Conservation (phyloP, 2,113 vertebrate genomes). For the Ptychochromis oligacanthus region DNA sequence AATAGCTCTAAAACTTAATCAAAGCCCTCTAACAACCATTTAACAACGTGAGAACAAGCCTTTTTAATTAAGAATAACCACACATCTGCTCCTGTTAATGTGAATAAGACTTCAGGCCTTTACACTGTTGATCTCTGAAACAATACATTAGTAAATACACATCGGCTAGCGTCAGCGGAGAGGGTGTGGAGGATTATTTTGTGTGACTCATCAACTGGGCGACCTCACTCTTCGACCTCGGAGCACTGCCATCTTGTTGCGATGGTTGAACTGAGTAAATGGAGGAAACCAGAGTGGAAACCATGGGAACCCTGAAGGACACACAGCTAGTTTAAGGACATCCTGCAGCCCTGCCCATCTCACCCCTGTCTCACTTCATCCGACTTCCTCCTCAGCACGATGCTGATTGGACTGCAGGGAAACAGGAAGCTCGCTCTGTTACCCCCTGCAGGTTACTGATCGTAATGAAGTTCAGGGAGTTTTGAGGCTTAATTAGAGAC, state of each 20-base stretch:
- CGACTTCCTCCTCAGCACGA: slow-evolving; percentile 67
- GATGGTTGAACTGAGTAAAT: slow-evolving; percentile 41
- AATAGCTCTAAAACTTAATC: not conserved
- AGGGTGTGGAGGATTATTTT: slow-evolving; percentile 1
- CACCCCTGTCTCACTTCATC: slow-evolving; percentile 38
- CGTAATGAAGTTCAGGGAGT: not conserved
- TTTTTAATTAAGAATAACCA: not conserved
- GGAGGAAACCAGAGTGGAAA: slow-evolving; percentile 67
- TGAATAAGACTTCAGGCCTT: not conserved
- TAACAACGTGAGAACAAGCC: not conserved
- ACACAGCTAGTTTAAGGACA: slow-evolving; percentile 66
- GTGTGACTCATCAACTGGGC: slow-evolving; percentile 62
- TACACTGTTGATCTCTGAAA: not conserved
- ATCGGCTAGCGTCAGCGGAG: not conserved
- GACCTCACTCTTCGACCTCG: slow-evolving; percentile 51
- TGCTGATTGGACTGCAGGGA: slow-evolving; percentile 64
- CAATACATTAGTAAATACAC: slow-evolving; percentile 3
- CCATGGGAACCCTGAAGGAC: slow-evolving; percentile 64
- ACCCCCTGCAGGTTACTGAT: slow-evolving; percentile 43
- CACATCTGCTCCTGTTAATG: not conserved
- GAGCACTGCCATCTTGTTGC: slow-evolving; percentile 35
- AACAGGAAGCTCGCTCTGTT: slow-evolving; percentile 61
- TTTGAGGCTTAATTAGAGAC: not conserved
- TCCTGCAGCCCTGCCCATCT: slow-evolving; percentile 62
- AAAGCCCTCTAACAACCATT: not conserved